phyloP scores from a whole-genome alignment of 2,113 vertebrate genomes.

The Tetrax tetrax region DNA sequence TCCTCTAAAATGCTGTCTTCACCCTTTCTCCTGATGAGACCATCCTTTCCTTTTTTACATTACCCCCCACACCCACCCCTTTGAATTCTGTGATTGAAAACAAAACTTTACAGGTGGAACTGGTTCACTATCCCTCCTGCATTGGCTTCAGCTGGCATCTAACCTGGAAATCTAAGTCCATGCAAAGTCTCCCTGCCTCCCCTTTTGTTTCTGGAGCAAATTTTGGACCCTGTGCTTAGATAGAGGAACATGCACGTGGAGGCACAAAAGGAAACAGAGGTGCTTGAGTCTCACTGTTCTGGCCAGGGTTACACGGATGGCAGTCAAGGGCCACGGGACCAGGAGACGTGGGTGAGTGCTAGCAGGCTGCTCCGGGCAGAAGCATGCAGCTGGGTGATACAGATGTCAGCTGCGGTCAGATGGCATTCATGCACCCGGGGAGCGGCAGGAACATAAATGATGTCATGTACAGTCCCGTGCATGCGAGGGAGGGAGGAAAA shows the following conservation, averaged over 20 bases:
- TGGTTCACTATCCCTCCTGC: not conserved
- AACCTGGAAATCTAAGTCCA: not conserved
- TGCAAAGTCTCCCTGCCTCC: not conserved
- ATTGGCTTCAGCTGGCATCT: not conserved
- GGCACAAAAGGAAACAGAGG: not conserved
- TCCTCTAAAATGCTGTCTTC: not conserved
- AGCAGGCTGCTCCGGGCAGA: not conserved
- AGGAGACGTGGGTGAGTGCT: not conserved
- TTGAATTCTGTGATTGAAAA: not conserved
- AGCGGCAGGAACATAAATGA: not conserved
- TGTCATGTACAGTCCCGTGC: not conserved
- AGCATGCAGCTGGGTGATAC: not conserved
- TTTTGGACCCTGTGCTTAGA: not conserved
- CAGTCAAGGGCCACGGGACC: not conserved
- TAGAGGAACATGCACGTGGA: rapidly evolving
- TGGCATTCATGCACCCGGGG: not conserved
- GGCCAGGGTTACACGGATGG: rapidly evolving
- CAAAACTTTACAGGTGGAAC: not conserved
- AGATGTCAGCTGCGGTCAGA: conserved; percentile 37
- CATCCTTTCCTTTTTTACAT: not conserved
- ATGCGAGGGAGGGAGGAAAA: not conserved
- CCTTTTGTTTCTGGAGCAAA: not conserved
- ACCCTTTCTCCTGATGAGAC: not conserved
- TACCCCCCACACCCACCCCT: not conserved
- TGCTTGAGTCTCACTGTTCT: not conserved